Percentiles rank a stretch among this genome's conserved stretches.
Evolutionary conservation across 2,113 vertebrate species (phyloP).

Genomic region (Turnix velox): DNA sequence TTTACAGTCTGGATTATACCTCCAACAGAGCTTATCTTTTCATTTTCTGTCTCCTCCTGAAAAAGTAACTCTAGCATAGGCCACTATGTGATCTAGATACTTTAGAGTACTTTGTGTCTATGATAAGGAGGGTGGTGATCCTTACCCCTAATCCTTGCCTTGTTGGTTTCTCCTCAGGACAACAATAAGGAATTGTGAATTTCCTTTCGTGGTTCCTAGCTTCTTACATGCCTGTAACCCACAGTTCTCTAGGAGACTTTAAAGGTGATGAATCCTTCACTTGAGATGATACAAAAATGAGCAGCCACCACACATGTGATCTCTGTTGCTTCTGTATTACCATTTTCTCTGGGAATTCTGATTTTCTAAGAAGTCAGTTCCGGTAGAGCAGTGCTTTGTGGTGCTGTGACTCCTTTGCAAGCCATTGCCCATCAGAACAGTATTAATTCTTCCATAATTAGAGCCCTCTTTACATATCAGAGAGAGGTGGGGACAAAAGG

Average conservation of each 20-base stretch:
- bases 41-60: background rate
- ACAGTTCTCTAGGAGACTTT: background rate
- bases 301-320: background rate
- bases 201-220: background rate
- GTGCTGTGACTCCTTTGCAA: background rate
- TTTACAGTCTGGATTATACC: background rate
- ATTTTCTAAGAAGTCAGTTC: background rate
- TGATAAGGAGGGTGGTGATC: background rate
- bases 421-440: background rate
- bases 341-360: background rate
- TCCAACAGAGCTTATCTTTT: background rate
- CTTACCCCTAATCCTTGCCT: background rate
- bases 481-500: conserved; percentile 35
- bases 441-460: background rate
- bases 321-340: background rate
- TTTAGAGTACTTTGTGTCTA: background rate
- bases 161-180: background rate
- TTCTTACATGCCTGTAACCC: background rate
- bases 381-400: background rate
- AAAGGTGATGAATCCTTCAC: background rate
- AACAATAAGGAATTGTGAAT: background rate
- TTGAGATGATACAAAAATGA: background rate
- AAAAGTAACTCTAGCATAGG: background rate
- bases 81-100: background rate
- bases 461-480: background rate